A percentile compares a stretch with the other conserved stretches of the same genome.
phyloP scores from a whole-genome alignment of 2,113 vertebrate species.

The Pseudorectes ferrugineus region DNA sequence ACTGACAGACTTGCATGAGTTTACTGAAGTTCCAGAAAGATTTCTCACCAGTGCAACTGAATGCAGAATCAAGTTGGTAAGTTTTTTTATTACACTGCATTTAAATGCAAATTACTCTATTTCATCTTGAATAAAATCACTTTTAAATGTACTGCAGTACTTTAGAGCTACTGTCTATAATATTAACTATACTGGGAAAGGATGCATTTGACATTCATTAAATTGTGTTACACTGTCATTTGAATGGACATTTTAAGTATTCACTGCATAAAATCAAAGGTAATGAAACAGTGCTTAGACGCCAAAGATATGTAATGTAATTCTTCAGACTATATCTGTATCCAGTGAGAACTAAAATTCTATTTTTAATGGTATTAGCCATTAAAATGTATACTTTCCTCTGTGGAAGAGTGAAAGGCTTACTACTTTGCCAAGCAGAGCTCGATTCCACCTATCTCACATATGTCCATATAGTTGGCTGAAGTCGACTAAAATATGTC shows the following conservation, averaged over 20 bases:
- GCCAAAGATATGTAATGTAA: background rate
- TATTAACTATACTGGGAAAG: background rate
- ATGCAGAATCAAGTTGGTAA: background rate
- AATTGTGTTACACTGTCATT: background rate
- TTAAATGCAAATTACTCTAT: constrained; percentile 21
- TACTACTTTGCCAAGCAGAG: background rate
- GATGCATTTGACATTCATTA: background rate
- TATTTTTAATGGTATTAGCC: background rate
- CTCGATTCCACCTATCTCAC: background rate
- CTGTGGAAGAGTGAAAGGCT: background rate
- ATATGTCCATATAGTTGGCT: background rate
- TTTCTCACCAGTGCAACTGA: background rate
- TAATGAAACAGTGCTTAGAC: background rate
- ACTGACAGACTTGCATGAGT: background rate
- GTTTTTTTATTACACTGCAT: background rate
- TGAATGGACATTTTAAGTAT: background rate
- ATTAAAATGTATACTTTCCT: background rate
- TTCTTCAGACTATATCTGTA: background rate
- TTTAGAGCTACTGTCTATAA: background rate
- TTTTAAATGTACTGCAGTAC: background rate
- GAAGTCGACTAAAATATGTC: background rate
- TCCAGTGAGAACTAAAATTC: background rate
- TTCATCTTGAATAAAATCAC: background rate
- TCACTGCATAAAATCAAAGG: background rate
- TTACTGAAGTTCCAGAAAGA: background rate